These are phyloP conservation scores for Platycheirus rosarum DNA, from an alignment of 2,888 invertebrate species.

Conservation along the genomic window DNA sequence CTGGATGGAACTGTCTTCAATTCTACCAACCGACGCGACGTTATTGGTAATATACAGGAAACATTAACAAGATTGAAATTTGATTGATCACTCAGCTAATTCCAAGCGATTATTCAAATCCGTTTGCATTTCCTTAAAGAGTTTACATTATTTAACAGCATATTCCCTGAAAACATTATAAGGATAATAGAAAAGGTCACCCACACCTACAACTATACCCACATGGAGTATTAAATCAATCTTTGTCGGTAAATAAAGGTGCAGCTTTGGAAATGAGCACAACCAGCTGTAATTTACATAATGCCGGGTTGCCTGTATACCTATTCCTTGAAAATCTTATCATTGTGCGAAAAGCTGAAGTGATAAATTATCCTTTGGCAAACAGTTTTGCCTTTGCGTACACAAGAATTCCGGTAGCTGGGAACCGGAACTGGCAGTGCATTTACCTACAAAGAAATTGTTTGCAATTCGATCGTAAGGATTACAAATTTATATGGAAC, in stretches of 20 bases:
- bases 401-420: neutral
- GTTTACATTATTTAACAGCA: neutral
- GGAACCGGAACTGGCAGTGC: slow-evolving; percentile 9
- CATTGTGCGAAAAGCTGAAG: slow-evolving; percentile 36
- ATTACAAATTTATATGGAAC: slow-evolving; percentile 32
- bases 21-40: too few relatives aligned
- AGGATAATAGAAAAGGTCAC: too few relatives aligned
- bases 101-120: neutral
- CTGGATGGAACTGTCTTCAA: too few relatives aligned
- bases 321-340: slow-evolving; percentile 47
- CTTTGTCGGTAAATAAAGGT: slow-evolving; percentile 44
- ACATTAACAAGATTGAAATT: slow-evolving; percentile 16
- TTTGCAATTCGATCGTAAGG: slow-evolving; percentile 41
- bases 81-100: slow-evolving; percentile 16
- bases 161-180: neutral
- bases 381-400: slow-evolving; percentile 35
- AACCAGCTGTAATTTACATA: slow-evolving; percentile 43
- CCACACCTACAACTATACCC: neutral
- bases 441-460: slow-evolving; percentile 44
- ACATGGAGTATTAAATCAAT: slow-evolving; percentile 37
- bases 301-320: too few relatives aligned
- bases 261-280: slow-evolving; percentile 21
- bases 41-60: neutral
- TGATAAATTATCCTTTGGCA: slow-evolving; percentile 55
- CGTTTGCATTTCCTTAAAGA: neutral